Evolutionary conservation across 2,113 vertebrate genomes (phyloP), one percentile per base, ranked within the genome.

Genomic region (Lepus europaeus): DNA sequence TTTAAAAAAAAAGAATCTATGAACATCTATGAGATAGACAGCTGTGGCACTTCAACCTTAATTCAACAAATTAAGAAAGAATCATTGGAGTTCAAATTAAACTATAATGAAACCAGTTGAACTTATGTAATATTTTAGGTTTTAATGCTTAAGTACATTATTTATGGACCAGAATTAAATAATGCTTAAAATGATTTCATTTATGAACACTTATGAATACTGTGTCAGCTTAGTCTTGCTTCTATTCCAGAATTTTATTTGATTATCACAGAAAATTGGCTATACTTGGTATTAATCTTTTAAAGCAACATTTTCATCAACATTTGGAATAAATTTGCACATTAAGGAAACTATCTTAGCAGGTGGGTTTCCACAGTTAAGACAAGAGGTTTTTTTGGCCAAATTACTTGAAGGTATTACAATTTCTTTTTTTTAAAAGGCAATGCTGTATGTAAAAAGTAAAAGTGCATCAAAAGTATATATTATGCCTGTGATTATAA

Each of bases 1-100:
- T 39, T 39, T 39, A 5, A 16, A 10, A 19, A 33, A 19, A 16
- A 11, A 45, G 49, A 89, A 78, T 86, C 25, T 86, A 33, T 68
- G 56, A 82, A 73, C 33, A 19, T 74, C 13, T 81, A 14, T 49
- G 23, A 63, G 19, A 81, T 11, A 59, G 39, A 3, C 90, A 83
- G 36, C 63, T 86, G 11, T 49, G 31, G 29, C 16, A 80, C 6
- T 36, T 91, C 77, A 51, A 45, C 27, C 25, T 64, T 78, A 81
- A 93, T 76, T 93, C n/a, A 74, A 78, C 25, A 81, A 96, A 92
- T 72, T 73, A 88, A 96, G 82, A 92, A 85, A 86, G 85, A 70
- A 73, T 31, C 31, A 49, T 7, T 61, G n/a, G 23, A 36, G 25
- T 91, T 92, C 33, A 83, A 68, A 89, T 95, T 81, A 88, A 87